Evolutionary conservation across 2,888 invertebrate species (phyloP).

Genomic region (Hirudinaria manillensis): DNA sequence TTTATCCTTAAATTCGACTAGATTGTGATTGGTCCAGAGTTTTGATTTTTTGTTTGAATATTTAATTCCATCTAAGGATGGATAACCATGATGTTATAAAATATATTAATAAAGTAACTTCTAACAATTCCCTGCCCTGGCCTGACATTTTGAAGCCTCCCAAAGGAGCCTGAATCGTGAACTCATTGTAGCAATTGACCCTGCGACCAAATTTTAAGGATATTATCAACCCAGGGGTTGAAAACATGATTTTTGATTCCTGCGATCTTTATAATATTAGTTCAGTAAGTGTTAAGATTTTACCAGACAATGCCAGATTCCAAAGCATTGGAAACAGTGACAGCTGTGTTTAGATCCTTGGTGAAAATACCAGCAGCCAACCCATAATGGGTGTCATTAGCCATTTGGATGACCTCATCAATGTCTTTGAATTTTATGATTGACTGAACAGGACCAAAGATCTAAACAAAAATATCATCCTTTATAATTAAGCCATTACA

Average conservation of each 20-base stretch:
- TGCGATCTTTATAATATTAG: too few relatives aligned
- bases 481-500: too few relatives aligned
- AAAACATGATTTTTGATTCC: too few relatives aligned
- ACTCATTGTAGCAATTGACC: conserved; percentile 34
- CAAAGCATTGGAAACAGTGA: conserved; percentile 68
- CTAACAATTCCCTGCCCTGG: conserved; percentile 41
- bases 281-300: too few relatives aligned
- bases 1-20: too few relatives aligned
- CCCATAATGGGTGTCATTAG: conserved; percentile 74
- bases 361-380: conserved; percentile 78
- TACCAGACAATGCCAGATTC: conserved; percentile 76
- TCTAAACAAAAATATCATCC: conserved; percentile 60
- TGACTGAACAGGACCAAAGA: conserved; percentile 82
- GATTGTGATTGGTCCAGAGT: too few relatives aligned
- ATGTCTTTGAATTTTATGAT: conserved; percentile 74
- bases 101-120: background rate
- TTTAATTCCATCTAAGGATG: too few relatives aligned
- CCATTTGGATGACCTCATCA: conserved; percentile 76
- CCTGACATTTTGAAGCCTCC: conserved; percentile 39
- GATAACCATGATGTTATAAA: background rate
- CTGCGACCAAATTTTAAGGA: conserved; percentile 19
- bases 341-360: conserved; percentile 69
- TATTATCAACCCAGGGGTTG: too few relatives aligned
- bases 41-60: background rate
- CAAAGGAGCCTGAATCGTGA: conserved; percentile 33